These are phyloP conservation scores for Aphelenchoides fujianensis DNA, from an alignment of 1,140 invertebrate genomes.

Conservation along the genomic window DNA sequence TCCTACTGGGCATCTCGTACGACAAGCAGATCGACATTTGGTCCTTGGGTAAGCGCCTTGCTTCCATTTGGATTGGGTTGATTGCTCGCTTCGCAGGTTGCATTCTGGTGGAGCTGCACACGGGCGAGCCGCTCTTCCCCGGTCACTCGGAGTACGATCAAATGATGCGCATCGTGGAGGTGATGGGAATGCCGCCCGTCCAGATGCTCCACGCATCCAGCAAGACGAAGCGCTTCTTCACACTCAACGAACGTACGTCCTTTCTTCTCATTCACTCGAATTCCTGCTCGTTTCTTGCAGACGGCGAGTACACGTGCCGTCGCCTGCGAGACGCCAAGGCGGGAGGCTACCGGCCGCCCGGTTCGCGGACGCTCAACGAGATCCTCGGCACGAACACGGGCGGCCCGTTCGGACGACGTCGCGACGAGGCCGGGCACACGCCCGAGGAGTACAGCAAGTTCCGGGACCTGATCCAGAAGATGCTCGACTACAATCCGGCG, in stretches of 20 bases:
- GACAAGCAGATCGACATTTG: slow-evolving; percentile 68
- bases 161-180: slow-evolving; percentile 99
- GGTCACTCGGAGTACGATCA: slow-evolving; percentile 98
- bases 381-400: slow-evolving; percentile 80
- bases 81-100: slow-evolving; percentile 69
- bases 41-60: slow-evolving; percentile 63
- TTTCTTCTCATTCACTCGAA: slow-evolving; percentile 8
- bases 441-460: slow-evolving; percentile 97
- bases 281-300: slow-evolving; percentile 67
- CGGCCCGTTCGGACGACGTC: slow-evolving; percentile 81
- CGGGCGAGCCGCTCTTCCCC: slow-evolving; percentile 96
- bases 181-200: slow-evolving; percentile 92
- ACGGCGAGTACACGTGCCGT: slow-evolving; percentile 83
- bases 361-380: slow-evolving; percentile 65
- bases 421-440: slow-evolving; percentile 89
- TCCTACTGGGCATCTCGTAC: slow-evolving; percentile 66
- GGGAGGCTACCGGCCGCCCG: slow-evolving; percentile 71
- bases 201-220: slow-evolving; percentile 88
- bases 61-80: slow-evolving; percentile 25
- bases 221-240: slow-evolving; percentile 96
- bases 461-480: slow-evolving; percentile 86
- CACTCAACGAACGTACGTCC: slow-evolving; percentile 69
- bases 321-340: slow-evolving; percentile 87
- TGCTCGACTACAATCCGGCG: slow-evolving; percentile 97
- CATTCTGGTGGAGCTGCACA: slow-evolving; percentile 99